phyloP scores from a whole-genome alignment of 2,888 invertebrate genomes.

The Oxyteleia sp. region DNA sequence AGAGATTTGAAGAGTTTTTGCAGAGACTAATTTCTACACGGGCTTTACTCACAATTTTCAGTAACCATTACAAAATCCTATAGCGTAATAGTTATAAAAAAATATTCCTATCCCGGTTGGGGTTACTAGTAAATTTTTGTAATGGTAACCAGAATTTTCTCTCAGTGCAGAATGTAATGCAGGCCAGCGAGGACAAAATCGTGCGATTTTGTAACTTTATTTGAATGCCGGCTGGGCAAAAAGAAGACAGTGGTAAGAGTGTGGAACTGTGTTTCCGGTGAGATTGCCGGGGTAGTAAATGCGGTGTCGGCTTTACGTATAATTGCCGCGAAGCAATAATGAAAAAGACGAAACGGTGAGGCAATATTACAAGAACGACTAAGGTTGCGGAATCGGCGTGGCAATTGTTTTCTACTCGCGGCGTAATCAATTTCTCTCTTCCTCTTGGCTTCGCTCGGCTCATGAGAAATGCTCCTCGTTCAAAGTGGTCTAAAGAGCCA shows the following conservation, averaged over 20 bases:
- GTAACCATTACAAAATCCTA: no score
- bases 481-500: conserved; percentile 19
- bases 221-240: background rate
- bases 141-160: no score
- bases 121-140: no score
- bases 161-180: no score
- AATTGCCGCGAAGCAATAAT: conserved; percentile 53
- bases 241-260: conserved; percentile 33
- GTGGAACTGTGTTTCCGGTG: conserved; percentile 1
- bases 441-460: conserved; percentile 38
- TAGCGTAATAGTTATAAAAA: no score
- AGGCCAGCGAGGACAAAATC: no score
- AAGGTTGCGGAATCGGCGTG: conserved; percentile 76
- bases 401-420: conserved; percentile 76
- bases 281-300: conserved; percentile 42
- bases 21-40: no score
- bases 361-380: conserved; percentile 66
- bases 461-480: conserved; percentile 49
- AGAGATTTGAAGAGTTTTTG: no score
- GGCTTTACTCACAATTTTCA: no score
- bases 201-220: conserved; percentile 38
- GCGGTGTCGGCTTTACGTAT: conserved; percentile 28
- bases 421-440: conserved; percentile 73
- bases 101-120: no score
- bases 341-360: conserved; percentile 58